Evolutionary conservation across 2,888 invertebrate genomes (phyloP).

Genomic region (Apamea sordens): DNA sequence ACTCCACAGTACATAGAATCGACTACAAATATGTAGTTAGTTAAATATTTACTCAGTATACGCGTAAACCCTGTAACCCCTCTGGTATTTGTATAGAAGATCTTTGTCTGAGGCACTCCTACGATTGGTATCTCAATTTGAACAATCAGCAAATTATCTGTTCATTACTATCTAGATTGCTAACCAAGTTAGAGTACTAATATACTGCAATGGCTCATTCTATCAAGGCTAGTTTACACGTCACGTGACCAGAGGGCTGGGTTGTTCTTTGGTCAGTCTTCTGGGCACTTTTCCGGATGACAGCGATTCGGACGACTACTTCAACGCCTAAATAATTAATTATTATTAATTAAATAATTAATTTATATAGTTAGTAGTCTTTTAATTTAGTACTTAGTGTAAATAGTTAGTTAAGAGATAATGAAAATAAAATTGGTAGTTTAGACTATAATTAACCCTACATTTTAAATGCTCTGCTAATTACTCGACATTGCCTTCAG

Average conservation of each 20-base stretch:
- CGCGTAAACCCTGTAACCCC: conserved; percentile 3
- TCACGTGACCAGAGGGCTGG: too few relatives aligned
- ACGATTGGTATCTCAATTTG: conserved; percentile 17
- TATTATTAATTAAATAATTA: too few relatives aligned
- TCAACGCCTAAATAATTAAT: too few relatives aligned
- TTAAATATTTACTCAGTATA: conserved; percentile 12
- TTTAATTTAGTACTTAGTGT: too few relatives aligned
- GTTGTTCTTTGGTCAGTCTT: too few relatives aligned
- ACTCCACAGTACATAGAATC: neutral
- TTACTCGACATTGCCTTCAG: neutral
- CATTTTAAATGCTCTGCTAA: neutral
- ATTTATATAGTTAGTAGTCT: too few relatives aligned
- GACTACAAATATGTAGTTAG: neutral
- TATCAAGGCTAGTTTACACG: neutral
- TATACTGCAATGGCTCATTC: neutral
- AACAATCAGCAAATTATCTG: conserved; percentile 31
- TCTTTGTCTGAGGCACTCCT: conserved; percentile 21
- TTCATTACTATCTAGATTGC: conserved; percentile 14
- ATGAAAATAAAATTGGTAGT: neutral
- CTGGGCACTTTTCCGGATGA: too few relatives aligned
- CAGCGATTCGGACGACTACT: too few relatives aligned
- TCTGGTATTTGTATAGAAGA: conserved; percentile 23
- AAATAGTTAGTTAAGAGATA: too few relatives aligned
- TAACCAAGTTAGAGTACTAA: neutral
- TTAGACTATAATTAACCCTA: neutral